These are phyloP conservation scores for Phataginus tetradactyla DNA, from an alignment of 2,797 vertebrate genomes.

Conservation along the genomic window DNA sequence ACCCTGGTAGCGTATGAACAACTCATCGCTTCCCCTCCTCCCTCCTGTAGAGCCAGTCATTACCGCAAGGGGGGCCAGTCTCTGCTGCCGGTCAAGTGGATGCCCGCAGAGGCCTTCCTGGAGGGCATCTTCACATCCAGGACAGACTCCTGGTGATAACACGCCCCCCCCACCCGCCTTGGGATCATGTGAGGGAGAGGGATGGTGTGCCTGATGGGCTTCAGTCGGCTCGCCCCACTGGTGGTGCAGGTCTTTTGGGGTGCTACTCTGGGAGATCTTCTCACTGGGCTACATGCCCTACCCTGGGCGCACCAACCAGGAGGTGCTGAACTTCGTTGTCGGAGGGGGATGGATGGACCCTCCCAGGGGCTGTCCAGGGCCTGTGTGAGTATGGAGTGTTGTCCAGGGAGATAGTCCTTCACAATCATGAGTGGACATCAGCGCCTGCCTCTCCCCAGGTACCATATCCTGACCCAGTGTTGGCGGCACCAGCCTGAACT, in stretches of 20 bases:
- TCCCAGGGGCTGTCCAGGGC: conserved; percentile 93
- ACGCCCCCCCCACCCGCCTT: background rate
- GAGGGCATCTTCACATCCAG: conserved; percentile 97
- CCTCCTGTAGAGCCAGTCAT: conserved; percentile 91
- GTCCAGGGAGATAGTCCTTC: background rate
- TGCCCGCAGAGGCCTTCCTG: conserved; percentile 96
- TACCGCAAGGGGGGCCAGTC: conserved; percentile 94
- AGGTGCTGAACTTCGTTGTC: conserved; percentile 94
- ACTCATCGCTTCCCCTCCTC: background rate
- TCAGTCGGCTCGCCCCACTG: conserved; percentile 74
- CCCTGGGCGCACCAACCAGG: conserved; percentile 94
- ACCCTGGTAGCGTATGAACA: conserved; percentile 4
- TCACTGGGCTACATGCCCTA: conserved; percentile 97
- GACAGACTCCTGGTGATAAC: conserved; percentile 94
- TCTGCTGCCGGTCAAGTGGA: conserved; percentile 97
- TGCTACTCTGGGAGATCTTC: conserved; percentile 97
- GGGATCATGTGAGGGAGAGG: background rate
- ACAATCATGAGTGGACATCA: background rate
- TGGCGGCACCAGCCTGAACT: conserved; percentile 96
- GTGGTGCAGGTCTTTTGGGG: conserved; percentile 94
- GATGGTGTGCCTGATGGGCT: background rate
- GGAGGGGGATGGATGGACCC: conserved; percentile 96
- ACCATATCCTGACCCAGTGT: conserved; percentile 95
- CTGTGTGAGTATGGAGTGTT: conserved; percentile 91
- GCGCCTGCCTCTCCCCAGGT: conserved; percentile 83